Base-by-base conservation (phyloP, 2,113 vertebrate species). In the Trogon melanurus region DNA sequence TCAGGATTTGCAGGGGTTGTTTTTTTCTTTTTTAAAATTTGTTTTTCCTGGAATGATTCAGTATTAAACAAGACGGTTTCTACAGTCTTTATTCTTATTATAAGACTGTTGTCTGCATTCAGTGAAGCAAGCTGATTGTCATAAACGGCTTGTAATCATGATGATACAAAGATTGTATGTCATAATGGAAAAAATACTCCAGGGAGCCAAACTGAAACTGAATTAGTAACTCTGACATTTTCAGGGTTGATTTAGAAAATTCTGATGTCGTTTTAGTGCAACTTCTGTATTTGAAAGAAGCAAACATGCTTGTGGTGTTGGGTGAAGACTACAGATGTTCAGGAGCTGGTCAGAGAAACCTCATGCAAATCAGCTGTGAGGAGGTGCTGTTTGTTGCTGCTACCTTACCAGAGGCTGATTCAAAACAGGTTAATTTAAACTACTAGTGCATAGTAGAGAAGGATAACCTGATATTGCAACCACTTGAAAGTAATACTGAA, bases 401-500 rank as follows among this genome's bases (percentile, higher is more conserved):
- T 76, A 4, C 34, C 22, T 85, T 81, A 45, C 78, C 23, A 80
- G 62, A 61, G 58, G n/a, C 45, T 61, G 45, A 27, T 92, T 74
- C 54, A 36, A 86, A 44, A 57, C 41, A 53, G n/a, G 56, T 51
- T 70, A 26, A 61, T 61, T 64, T 66, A 69, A 88, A 65, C 61
- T 82, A 13, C 32, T 76, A 17, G 22, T 74, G 58, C 3, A 4
- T 65, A 36, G 69, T 23, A 84, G 60, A 83, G 30, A 58, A 78
- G 21, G 30, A 27, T 71, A 78, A 94, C 14, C 14, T 78, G 76
- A 89, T 66, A n/a, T 21, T 58, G 21, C 45, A 76, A 13, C 58
- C 51, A 26, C 67, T 80, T 80, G 83, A 78, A 91, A 95, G 51
- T 41, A 62, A 78, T 84, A 94, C 50, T 96, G 89, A 61, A 92